These are phyloP conservation scores for Tamias sibiricus DNA, from an alignment of 2,113 vertebrate genomes.

Conservation along the genomic window DNA sequence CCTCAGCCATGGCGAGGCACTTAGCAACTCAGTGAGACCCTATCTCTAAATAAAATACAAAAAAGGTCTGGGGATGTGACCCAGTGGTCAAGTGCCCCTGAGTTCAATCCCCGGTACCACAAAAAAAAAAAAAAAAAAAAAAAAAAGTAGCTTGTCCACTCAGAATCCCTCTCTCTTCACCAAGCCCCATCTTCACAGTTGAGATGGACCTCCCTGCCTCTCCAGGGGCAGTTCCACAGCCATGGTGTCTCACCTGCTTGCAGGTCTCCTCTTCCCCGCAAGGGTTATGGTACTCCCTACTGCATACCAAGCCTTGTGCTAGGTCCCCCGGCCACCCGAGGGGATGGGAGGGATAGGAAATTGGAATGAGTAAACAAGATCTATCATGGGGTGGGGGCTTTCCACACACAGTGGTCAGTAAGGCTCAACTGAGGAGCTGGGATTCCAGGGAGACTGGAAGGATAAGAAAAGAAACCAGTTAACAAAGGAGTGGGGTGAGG, in stretches of 20 bases:
- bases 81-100: too few species aligned
- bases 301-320: background rate
- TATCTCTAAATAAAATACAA: too few species aligned
- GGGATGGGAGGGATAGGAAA: too few species aligned
- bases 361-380: background rate
- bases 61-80: too few species aligned
- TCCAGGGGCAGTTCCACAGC: accelerated
- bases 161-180: background rate
- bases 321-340: background rate
- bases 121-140: too few species aligned
- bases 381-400: accelerated
- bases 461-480: background rate
- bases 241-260: background rate
- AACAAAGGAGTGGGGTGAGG: background rate
- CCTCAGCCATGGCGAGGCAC: too few species aligned
- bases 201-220: background rate
- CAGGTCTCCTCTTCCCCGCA: background rate
- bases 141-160: background rate
- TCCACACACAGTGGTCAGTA: background rate
- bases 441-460: background rate
- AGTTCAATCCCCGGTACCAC: too few species aligned
- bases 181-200: background rate
- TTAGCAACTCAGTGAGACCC: too few species aligned
- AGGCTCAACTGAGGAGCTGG: background rate
- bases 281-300: background rate